Evolutionary conservation across 2,888 invertebrate species (phyloP).

Genomic region (Mythimna impura): DNA sequence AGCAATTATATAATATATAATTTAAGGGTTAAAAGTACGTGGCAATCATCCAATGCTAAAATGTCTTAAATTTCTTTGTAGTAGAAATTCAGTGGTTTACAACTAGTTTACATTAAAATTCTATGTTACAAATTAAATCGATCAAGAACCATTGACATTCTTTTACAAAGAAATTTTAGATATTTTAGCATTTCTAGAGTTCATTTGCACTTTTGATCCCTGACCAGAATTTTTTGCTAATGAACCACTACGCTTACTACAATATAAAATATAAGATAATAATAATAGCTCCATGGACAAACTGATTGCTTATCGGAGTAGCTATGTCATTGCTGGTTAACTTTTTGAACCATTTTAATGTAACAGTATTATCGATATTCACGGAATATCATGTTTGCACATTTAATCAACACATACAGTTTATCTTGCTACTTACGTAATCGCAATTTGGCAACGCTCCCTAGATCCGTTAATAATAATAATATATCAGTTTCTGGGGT

Average conservation of each 20-base stretch:
- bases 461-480: neutral
- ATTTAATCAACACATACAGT: neutral
- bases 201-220: no score
- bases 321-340: neutral
- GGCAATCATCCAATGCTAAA: no score
- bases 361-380: neutral
- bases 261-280: neutral
- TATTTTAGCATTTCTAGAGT: no score
- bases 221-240: no score
- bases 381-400: neutral
- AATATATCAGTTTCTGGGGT: slow-evolving; percentile 4
- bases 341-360: neutral
- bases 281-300: neutral
- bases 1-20: neutral
- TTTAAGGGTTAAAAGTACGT: no score
- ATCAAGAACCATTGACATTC: no score
- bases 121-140: no score
- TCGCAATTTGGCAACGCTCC: neutral
- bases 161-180: no score
- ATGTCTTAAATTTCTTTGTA: no score
- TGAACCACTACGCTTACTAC: no score
- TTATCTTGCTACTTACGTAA: slow-evolving; percentile 12
- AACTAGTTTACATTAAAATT: no score
- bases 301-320: neutral
- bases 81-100: no score